These are phyloP conservation scores for Drosophila mimica DNA, from an alignment of 2,888 invertebrate species.

Conservation along the genomic window DNA sequence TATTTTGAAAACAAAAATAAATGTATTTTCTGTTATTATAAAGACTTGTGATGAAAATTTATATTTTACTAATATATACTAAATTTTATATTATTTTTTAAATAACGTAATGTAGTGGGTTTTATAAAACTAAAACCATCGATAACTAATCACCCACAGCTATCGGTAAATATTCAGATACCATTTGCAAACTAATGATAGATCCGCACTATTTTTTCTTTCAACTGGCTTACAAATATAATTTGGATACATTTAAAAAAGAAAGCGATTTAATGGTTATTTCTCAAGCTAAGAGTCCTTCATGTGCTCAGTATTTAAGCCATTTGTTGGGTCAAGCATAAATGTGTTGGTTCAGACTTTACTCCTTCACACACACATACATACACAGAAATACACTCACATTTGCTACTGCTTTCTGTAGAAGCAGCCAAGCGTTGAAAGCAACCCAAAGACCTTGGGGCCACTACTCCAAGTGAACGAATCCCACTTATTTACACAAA, in stretches of 20 bases:
- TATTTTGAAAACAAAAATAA: neutral
- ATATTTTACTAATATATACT: too few species aligned
- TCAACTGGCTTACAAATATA: neutral
- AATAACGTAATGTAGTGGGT: neutral
- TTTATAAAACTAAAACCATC: neutral
- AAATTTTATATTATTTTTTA: too few species aligned
- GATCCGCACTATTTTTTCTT: neutral
- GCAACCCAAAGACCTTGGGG: constrained; percentile 36
- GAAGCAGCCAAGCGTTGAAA: constrained; percentile 64
- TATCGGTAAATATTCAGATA: neutral
- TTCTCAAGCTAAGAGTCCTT: constrained; percentile 7
- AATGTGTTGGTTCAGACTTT: constrained; percentile 34
- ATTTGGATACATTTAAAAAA: neutral
- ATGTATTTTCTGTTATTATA: neutral
- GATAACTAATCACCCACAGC: neutral
- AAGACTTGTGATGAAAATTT: neutral
- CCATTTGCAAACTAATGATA: neutral
- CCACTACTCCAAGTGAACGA: constrained; percentile 28
- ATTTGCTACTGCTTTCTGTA: constrained; percentile 41
- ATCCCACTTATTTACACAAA: constrained; percentile 23
- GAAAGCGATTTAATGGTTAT: constrained; percentile 10
- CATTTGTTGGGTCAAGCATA: constrained; percentile 44
- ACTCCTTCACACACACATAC: constrained; percentile 12
- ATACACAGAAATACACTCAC: constrained; percentile 1
- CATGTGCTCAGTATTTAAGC: constrained; percentile 12